Base-by-base conservation (phyloP, 2,888 invertebrate species). In the Camponotus fellah region DNA sequence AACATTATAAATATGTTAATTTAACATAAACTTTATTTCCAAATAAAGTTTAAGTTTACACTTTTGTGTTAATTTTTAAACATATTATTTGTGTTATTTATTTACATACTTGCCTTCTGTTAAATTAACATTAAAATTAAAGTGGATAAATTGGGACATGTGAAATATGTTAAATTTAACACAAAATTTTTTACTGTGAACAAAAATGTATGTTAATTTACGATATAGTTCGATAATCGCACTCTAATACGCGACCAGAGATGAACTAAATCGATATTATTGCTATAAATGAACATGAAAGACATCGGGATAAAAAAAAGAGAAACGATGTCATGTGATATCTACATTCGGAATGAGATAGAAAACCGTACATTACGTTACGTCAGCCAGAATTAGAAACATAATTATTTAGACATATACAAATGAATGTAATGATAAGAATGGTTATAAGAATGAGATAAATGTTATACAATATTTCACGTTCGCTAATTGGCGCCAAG, bases 351-450 rank as follows among this genome's bases (percentile, higher is more conserved):
- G 32, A 72, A 72, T 72, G 49, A 60, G 46, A 60, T 34, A 37
- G 26, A 17, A 71, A 72, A 46, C 72, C 71, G 60, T 43, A n/a
- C 37, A 21, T 71, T 56, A 71, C 34, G 21, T 79, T 34, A 60
- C 60, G 4, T 71, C 46, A 72, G n/a, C 3, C 46, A 21, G 46
- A 60, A 65, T 60, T 80, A 60, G 60, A 80, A 72, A 40, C 26
- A 72, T 14, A 60, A 53, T 6, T 26, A 60, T 72, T 72, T 79
- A 46, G 60, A 80, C 60, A 9, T 37, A 58, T 37, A 72, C 46
- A 80, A 80, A 80, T 80, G 74, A 58, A 46, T n/a, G 60, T 37
- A 60, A 60, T 12, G 79, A 80, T 80, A 80, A 72, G 26, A 26
- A 46, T 40, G 43, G 37, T n/a, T 46, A 72, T 21, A 46, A 46